Conservation (phyloP, 2,888 invertebrate species). For the Daptonema setosum region DNA sequence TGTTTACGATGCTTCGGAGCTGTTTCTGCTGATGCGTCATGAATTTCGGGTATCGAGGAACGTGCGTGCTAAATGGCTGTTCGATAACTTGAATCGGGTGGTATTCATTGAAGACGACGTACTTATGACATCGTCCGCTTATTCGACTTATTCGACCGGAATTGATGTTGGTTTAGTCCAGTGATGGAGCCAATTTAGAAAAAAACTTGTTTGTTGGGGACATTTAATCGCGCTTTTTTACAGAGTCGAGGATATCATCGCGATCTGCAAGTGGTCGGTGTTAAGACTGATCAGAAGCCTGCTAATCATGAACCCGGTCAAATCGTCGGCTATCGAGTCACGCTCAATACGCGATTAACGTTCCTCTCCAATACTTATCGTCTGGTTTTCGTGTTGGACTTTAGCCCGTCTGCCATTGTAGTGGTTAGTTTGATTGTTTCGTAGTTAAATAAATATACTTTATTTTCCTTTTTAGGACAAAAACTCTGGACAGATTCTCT, state of each 20-base stretch:
- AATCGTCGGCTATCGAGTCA: constrained; percentile 28
- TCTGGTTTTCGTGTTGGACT: constrained; percentile 51
- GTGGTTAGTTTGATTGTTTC: constrained; percentile 36
- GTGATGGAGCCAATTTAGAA: neutral
- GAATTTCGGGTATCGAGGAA: constrained; percentile 50
- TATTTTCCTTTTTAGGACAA: constrained; percentile 25
- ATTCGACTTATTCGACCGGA: no score
- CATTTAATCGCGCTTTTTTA: no score
- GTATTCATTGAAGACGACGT: no score
- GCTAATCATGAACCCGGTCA: no score
- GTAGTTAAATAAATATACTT: neutral
- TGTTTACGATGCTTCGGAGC: constrained; percentile 23
- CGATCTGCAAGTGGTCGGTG: neutral
- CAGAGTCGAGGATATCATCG: no score
- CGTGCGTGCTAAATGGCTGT: constrained; percentile 50
- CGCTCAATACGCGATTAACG: constrained; percentile 40
- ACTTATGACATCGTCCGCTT: no score
- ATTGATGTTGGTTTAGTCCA: neutral
- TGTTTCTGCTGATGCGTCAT: constrained; percentile 47
- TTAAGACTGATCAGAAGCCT: no score
- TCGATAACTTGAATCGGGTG: constrained; percentile 37
- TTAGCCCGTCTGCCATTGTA: constrained; percentile 51
- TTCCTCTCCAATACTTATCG: constrained; percentile 49
- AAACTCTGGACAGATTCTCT: constrained; percentile 26
- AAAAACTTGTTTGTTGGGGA: no score